Evolutionary conservation across 2,888 invertebrate species (phyloP), one percentile per base, ranked within the genome.

Genomic region (Serrognathus titanus): DNA sequence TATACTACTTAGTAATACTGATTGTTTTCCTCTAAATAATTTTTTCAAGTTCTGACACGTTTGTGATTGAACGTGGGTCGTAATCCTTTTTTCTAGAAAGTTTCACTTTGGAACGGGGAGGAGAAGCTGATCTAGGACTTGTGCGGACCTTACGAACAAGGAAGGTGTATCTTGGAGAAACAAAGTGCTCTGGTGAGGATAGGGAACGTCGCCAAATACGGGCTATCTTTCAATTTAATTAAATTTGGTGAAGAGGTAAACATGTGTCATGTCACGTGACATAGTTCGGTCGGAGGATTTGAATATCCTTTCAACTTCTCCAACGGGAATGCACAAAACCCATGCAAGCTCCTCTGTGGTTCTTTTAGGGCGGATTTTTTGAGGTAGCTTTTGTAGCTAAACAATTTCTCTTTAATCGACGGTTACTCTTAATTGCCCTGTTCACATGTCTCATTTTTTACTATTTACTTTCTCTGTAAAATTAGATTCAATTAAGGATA

Each of bases 161-260:
- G 20, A 67, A 63, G 1, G 64, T 66, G 37, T 73, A 69, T 53
- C 68, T 58, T 2, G 70, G 68, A 7, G 64, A 65, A 1, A 69
- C 61, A 6, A 72, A 68, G 50, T 72, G 68, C 45, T 79, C 78
- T 1, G 83, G 81, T 5, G 82, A 78, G 1, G 83, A 83, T 43
- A 88, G 69, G 2, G 88, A 84, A 48, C 84, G 80, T 51, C 85
- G 83, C 84, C 59, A 92, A 75, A 75, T 91, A 91, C 0, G 90
- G 89, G 0, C 90, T 87, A 66, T 90, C 89, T 8, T 86, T 81
- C 1, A 91, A 78, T 69, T 92, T 90, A 63, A 87, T 84, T 13
- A 92, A 81, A 68, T 90, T 88, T 2, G 92, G 92, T 37, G 88
- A 86, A 1, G 92, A 92, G 0, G 90, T 87, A 69, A 89, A 92